These are phyloP conservation scores for Eurystomus glaucurus DNA, from an alignment of 2,797 vertebrate genomes.

Conservation along the genomic window DNA sequence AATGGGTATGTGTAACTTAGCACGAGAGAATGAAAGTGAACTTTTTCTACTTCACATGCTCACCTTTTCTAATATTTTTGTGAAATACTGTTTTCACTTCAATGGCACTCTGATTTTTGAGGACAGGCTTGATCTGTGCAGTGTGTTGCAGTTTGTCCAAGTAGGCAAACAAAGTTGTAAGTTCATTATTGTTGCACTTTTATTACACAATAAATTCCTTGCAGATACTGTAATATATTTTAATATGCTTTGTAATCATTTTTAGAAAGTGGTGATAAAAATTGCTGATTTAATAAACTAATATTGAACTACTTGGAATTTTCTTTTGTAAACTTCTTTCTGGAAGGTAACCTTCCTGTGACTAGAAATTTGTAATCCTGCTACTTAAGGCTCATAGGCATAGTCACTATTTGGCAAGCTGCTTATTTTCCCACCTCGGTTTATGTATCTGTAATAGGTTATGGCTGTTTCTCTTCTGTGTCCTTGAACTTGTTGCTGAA, in stretches of 20 bases:
- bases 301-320: constrained; percentile 19
- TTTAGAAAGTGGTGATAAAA: constrained; percentile 55
- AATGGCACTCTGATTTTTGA: constrained; percentile 19
- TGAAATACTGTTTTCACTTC: constrained; percentile 38
- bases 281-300: constrained; percentile 76
- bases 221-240: constrained; percentile 75
- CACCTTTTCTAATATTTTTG: constrained; percentile 3
- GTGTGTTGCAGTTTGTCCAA: constrained; percentile 29
- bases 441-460: not conserved
- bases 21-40: not conserved
- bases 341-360: not conserved
- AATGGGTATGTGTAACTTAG: not conserved
- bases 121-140: not conserved
- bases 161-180: constrained; percentile 27
- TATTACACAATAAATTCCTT: constrained; percentile 59
- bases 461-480: not conserved
- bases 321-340: not conserved
- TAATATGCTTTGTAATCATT: constrained; percentile 76
- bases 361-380: not conserved
- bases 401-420: not conserved
- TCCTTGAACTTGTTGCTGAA: constrained; percentile 2
- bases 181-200: constrained; percentile 62
- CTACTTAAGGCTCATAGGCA: not conserved
- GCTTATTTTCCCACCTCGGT: not conserved
- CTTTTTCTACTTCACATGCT: not conserved